Base-by-base conservation (phyloP, 2,888 invertebrate species). In the Morpho deidamia region DNA sequence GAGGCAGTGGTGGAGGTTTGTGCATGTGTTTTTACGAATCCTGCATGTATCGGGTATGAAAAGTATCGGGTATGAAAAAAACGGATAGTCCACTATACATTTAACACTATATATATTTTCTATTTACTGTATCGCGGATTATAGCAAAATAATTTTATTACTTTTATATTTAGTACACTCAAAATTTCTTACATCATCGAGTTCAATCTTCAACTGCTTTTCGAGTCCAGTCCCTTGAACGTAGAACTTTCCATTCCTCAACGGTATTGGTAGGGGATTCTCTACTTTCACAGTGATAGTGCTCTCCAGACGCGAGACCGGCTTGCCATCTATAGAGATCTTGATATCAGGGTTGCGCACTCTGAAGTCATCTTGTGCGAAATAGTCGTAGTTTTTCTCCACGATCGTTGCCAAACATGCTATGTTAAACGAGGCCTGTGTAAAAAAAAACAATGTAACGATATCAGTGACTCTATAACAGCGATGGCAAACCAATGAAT, bases 331-430 rank as follows among this genome's bases (percentile, higher is more conserved):
- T 40, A 94, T 82, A 4, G 90, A 87, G 56, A 97, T 94, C 75
- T 94, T 94, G 53, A 97, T 95, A 69, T 97, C 96, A 0, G 97
- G 97, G 70, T 97, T 97, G 33, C 96, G 90, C 5, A 97, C 95
- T 65, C 96, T 91, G 75, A 97, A 97, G 81, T 97, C 96, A 66
- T 97, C 96, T 83, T 96, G 95, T 0, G 95, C 96, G 71, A 94
- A 96, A 76, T 95, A 97, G 70, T 97, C 97, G 74, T 93, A 97
- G 54, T 95, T 93, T 0, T 94, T 96, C 54, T 95, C 94, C 44
- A 93, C 92, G 32, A 97, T 95, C 1, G 92, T 92, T 0, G 95
- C 95, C 52, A 97, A 78, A 63, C 95, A 96, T 3, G 95, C 93
- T 48, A 97, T 94, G 71, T 95, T 95, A 78, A 97, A 97, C 1